phyloP scores from a whole-genome alignment of 2,113 vertebrate genomes.

The Plestiodon gilberti region DNA sequence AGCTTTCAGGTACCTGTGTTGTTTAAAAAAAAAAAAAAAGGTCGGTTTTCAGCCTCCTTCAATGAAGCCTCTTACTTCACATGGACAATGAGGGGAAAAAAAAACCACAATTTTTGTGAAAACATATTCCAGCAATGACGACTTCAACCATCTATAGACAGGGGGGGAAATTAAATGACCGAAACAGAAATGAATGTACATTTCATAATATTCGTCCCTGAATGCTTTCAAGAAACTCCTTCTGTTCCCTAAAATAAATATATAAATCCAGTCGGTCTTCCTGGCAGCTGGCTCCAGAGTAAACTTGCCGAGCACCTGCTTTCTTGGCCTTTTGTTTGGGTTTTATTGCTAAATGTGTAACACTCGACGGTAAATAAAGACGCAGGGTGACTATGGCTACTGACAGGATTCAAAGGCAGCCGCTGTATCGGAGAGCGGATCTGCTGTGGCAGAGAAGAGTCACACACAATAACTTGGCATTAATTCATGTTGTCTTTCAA shows the following conservation, averaged over 20 bases:
- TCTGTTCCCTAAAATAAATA: conserved; percentile 54
- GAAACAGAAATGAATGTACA: conserved; percentile 35
- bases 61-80: conserved; percentile 59
- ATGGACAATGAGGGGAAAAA: conserved; percentile 60
- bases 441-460: conserved; percentile 53
- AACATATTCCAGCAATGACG: conserved; percentile 68
- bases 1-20: not conserved
- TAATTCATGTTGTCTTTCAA: conserved; percentile 60
- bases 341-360: conserved; percentile 74
- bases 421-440: conserved; percentile 24
- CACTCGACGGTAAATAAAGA: conserved; percentile 75
- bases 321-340: conserved; percentile 69
- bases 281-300: conserved; percentile 71
- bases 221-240: conserved; percentile 64
- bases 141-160: conserved; percentile 62
- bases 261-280: conserved; percentile 60
- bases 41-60: not conserved
- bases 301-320: conserved; percentile 77
- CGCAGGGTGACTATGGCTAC: conserved; percentile 69
- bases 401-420: conserved; percentile 68
- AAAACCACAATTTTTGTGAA: conserved; percentile 61
- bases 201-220: conserved; percentile 57
- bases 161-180: conserved; percentile 39
- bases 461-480: conserved; percentile 56
- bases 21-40: not conserved